phyloP scores from a whole-genome alignment of 2,113 vertebrate genomes.

The Fregetta grallaria region DNA sequence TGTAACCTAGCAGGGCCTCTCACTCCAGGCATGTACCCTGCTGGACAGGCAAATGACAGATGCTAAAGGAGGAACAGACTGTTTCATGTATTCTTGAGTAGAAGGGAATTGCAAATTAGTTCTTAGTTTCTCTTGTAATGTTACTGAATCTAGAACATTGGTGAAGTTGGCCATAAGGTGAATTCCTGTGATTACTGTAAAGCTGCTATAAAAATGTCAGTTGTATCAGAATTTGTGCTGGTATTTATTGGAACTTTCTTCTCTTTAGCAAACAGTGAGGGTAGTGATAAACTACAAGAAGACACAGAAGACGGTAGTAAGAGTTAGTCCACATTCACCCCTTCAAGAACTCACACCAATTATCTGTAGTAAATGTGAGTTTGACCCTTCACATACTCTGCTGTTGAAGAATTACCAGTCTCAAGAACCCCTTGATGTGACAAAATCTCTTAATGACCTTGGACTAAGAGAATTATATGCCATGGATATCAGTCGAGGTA shows the following conservation, averaged over 20 bases:
- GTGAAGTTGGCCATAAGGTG: not conserved
- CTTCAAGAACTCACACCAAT: slow-evolving; percentile 82
- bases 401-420: slow-evolving; percentile 86
- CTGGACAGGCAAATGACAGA: not conserved
- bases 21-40: not conserved
- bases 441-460: slow-evolving; percentile 88
- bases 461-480: slow-evolving; percentile 93
- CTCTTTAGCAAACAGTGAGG: slow-evolving; percentile 90
- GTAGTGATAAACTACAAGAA: slow-evolving; percentile 95
- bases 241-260: slow-evolving; percentile 12
- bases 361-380: slow-evolving; percentile 96
- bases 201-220: not conserved
- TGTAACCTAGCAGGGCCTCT: not conserved
- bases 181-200: not conserved
- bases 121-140: not conserved
- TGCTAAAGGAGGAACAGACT: not conserved
- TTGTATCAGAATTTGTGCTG: not conserved
- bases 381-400: slow-evolving; percentile 82
- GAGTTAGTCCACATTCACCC: slow-evolving; percentile 87
- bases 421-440: slow-evolving; percentile 84
- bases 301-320: slow-evolving; percentile 92
- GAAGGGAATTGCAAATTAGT: not conserved
- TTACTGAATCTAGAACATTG: not conserved
- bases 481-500: slow-evolving; percentile 86
- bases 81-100: not conserved